Base-by-base conservation (phyloP, 2,888 invertebrate species). In the Epinotia demarniana region DNA sequence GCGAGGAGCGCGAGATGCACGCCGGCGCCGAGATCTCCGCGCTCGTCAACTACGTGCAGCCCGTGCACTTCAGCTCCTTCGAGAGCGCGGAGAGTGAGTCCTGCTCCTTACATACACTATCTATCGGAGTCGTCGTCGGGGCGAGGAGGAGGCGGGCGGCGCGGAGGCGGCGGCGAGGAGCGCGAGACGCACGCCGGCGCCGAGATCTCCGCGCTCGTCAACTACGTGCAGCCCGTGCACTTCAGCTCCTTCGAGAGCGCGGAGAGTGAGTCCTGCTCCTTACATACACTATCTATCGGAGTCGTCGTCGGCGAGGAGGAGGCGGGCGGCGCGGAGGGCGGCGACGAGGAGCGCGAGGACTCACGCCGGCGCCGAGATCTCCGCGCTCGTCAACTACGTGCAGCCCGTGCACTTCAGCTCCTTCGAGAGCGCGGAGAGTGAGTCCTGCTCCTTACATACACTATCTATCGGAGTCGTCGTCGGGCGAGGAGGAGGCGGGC, bases 141-240 rank as follows among this genome's bases (percentile, higher is more conserved):
- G n/a, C 74, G 97, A 97, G 85, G 86, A 85, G 77, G 79, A 76
- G 71, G 84, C 81, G 77, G 78, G 77, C 43, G 77, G 72, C 11
- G 77, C 19, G 75, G 77, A 66, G 46, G 76, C 64, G 78, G 68
- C 12, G 89, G 88, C 1, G 89, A 89, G 69, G 89, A 88, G 75
- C 97, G 97, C 80, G 99, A 99, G 93, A 98, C 98, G 0, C 99
- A 99, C 93, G 99, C 99, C 8, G 99, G 98, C 23, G 98, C 98
- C 0, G 98, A 98, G 94, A 98, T 99, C 87, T 99, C 99, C 12
- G 98, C 98, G 43, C 95, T 99, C 77, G 99, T 99, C 83, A 99
- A 99, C 95, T 99, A 99, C 89, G 98, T 99, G 80, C 99, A 99
- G 90, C 99, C 99, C 18, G 98, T 99, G 81, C 98, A 98, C 91